Evolutionary conservation across 2,797 vertebrate species (phyloP), one percentile per base, ranked within the genome.

Genomic region (Vespertilio murinus): DNA sequence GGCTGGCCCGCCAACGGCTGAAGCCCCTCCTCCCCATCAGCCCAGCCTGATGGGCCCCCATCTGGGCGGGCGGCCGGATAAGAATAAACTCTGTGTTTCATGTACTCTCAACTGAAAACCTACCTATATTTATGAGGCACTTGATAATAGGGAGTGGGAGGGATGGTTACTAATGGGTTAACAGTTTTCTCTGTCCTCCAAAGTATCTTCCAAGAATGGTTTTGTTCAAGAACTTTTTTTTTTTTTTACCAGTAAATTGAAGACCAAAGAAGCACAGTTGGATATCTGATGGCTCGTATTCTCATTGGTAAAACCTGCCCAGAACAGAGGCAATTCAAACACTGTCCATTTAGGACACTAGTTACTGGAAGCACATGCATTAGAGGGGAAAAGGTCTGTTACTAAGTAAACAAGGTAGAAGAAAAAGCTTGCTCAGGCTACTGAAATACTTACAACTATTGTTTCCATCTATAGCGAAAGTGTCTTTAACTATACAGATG

Each of bases 351-450:
- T 59, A n/a, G 33, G 93, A 45, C 33, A 42, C 35, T 40, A 40
- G 23, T 54, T 33, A 74, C 65, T 33, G 69, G 49, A 52, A 93
- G 77, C 16, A 59, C 86, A 77, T 18, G 70, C 40, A 28, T 14
- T 28, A 56, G 45, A 75, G 42, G 6, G 25, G 79, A 35, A 56
- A 70, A 11, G 14, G 17, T 8, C 40, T 45, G 14, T 84, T 80
- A 91, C 7, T 78, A 65, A 52, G 70, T 91, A 93, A 96, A 54
- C 52, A 73, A 69, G 81, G 23, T 28, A 71, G 81, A 70, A 96
- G 45, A 47, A 83, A 89, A 70, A 73, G 77, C 49, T 71, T 93
- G 85, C 23, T 75, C n/a, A 90, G 80, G 40, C 17, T 17, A 61
- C 0, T 35, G 84, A 79, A 93, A 90, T 11, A 23, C 47, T 79